Percentiles rank a stretch among this genome's conserved stretches.
phyloP scores from a whole-genome alignment of 1,140 invertebrate species.

The Asobara japonica region DNA sequence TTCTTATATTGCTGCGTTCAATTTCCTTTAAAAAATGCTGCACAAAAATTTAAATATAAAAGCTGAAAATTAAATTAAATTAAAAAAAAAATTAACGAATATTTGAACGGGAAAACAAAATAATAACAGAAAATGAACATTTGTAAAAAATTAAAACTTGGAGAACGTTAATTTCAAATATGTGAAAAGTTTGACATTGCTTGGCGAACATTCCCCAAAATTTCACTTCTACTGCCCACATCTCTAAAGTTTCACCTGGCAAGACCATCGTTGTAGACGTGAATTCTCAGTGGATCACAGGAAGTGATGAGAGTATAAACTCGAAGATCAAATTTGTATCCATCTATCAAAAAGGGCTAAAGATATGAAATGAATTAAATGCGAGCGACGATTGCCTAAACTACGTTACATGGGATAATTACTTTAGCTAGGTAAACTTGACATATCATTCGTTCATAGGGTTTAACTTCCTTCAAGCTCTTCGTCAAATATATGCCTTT shows the following conservation, averaged over 20 bases:
- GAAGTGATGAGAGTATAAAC: slow-evolving; percentile 95
- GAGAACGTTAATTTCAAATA: no score
- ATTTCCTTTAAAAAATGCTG: no score
- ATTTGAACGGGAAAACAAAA: no score
- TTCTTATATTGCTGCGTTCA: no score
- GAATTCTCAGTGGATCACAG: slow-evolving; percentile 91
- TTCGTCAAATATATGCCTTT: slow-evolving; percentile 86
- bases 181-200: no score
- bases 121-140: no score
- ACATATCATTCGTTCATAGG: slow-evolving; percentile 83
- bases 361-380: slow-evolving; percentile 43
- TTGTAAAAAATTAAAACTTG: no score
- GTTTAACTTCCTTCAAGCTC: slow-evolving; percentile 81
- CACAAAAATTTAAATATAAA: no score
- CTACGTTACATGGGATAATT: slow-evolving; percentile 22
- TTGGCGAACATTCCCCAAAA: no score
- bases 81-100: no score
- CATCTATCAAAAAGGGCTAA: slow-evolving; percentile 89
- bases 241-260: slow-evolving; percentile 80
- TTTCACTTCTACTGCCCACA: no score
- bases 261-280: slow-evolving; percentile 95
- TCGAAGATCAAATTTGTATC: slow-evolving; percentile 96
- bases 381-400: slow-evolving; percentile 1
- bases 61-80: no score
- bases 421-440: slow-evolving; percentile 79